Evolutionary conservation across 2,113 vertebrate genomes (phyloP), one percentile per base, ranked within the genome.

Genomic region (Clupea harengus): DNA sequence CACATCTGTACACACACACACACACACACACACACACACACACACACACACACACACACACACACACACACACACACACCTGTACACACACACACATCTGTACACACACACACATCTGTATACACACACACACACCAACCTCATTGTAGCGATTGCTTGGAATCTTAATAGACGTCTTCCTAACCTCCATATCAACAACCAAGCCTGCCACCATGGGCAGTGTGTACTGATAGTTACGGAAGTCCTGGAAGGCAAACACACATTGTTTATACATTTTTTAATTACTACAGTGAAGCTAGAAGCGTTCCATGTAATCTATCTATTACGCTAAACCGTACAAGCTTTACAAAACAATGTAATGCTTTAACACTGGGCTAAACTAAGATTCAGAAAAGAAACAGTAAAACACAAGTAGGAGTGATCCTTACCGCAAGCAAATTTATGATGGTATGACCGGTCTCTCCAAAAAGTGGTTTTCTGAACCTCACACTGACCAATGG

Each of bases 401-500:
- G 47, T 49, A 49, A 20, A 2, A 15, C 45, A 44, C 11, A 57
- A 15, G 10, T 6, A 49, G 5, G 4, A 82, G 57, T 11, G 7
- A 20, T 84, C 95, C 98, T 98, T 94, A 99, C 98, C 72, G 98
- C 98, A 52, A 99, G 96, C 85, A 99, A 96, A 92, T 99, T 99
- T 96, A 99, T 99, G 91, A 99, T 99, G 0, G 98, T 99, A 94
- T 99, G 98, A 57, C 98, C 98, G 0, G 98, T 99, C 91, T 99
- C 98, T 92, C 98, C 98, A 84, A 99, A 99, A 54, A 99, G 95
- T 7, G 98, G 98, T 89, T 99, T 99, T 87, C 98, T 95, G 93
- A 97, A 99, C 90, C 98, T 95, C 87, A 99, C 98, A 45, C 98
- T 99, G 92, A 99, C 99, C 88, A 99, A 96, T 0, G 98, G 98